Conservation (phyloP, 2,797 vertebrate genomes). For the Valencia hispanica region DNA sequence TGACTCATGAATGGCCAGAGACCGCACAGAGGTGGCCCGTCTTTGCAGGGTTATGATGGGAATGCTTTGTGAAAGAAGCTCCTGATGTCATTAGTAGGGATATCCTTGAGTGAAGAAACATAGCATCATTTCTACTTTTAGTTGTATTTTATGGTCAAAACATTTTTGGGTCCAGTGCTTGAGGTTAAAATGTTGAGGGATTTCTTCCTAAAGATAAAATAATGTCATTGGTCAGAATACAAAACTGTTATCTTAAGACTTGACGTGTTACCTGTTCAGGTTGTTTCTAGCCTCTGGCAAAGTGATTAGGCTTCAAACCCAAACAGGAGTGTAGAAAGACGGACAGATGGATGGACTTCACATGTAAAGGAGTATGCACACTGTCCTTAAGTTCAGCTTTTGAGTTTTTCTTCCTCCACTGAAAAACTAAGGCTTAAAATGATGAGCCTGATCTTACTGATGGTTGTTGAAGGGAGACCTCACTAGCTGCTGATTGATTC, state of each 20-base stretch:
- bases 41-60: background rate
- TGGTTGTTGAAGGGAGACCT: background rate
- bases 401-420: background rate
- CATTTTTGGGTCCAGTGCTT: too few species aligned
- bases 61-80: background rate
- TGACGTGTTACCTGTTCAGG: background rate
- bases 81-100: background rate
- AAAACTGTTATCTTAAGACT: background rate
- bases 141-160: background rate
- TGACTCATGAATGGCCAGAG: background rate
- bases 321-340: background rate
- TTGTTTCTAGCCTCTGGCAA: background rate
- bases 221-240: background rate
- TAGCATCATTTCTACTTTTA: background rate
- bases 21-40: background rate
- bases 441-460: conserved; percentile 1
- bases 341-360: background rate
- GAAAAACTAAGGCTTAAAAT: background rate
- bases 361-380: background rate
- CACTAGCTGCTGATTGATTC: background rate
- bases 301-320: background rate
- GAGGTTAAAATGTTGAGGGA: background rate
- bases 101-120: background rate
- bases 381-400: background rate
- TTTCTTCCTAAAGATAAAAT: background rate